Evolutionary conservation across 2,113 vertebrate genomes (phyloP).

Genomic region (Anser brachyrhynchus): DNA sequence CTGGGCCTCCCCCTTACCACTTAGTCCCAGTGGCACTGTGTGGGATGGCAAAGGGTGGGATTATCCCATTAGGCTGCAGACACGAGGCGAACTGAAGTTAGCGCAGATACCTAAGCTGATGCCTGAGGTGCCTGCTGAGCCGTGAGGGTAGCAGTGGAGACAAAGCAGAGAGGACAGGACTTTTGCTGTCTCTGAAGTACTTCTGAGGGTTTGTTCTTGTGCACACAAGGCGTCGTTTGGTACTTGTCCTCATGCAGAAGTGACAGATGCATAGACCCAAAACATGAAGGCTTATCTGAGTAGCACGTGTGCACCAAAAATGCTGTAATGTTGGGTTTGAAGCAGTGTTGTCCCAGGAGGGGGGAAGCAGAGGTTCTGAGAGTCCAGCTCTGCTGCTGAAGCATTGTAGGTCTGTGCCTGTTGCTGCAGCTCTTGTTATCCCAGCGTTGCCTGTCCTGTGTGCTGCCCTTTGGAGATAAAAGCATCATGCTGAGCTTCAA

Average conservation of each 20-base stretch:
- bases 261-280: neutral
- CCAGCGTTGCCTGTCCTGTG: neutral
- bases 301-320: neutral
- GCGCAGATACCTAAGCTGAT: rapidly evolving
- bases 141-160: neutral
- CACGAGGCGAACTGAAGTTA: neutral
- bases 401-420: neutral
- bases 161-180: neutral
- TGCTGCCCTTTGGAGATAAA: neutral
- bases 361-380: neutral
- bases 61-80: neutral
- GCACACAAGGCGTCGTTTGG: neutral
- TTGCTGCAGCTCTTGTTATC: neutral
- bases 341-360: neutral
- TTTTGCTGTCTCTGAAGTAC: neutral
- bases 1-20: too few relatives aligned
- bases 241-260: neutral
- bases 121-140: neutral
- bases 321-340: rapidly evolving
- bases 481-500: neutral
- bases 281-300: neutral
- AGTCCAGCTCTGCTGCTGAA: neutral
- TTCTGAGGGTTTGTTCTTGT: neutral
- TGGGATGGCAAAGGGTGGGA: neutral
- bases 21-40: rapidly evolving